phyloP scores from a whole-genome alignment of 1,140 invertebrate genomes.

The Meloidogyne chitwoodi region DNA sequence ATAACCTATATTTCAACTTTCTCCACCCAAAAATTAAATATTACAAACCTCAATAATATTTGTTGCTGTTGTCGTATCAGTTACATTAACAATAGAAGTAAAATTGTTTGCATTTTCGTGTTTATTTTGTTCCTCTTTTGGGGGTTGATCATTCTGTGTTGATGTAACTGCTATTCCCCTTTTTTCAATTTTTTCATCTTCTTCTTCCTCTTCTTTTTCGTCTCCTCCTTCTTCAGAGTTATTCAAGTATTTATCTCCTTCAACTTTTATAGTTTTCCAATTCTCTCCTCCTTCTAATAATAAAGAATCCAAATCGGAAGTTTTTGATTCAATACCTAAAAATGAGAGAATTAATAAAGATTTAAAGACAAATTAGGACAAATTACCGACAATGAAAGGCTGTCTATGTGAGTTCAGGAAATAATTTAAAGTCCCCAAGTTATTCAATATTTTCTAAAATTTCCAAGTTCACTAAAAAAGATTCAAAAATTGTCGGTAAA shows the following conservation, averaged over 20 bases:
- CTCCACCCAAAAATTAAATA: too few species aligned
- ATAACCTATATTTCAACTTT: too few species aligned
- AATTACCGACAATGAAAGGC: too few species aligned
- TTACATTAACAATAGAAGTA: background rate
- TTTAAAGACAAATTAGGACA: too few species aligned
- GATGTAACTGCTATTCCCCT: background rate
- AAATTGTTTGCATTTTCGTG: background rate
- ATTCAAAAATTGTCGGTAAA: too few species aligned
- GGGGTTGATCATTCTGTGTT: background rate
- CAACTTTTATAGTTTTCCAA: background rate
- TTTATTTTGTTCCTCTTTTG: background rate
- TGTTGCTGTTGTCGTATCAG: constrained; percentile 11
- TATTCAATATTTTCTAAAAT: too few species aligned
- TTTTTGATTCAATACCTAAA: background rate
- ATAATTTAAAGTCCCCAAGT: too few species aligned
- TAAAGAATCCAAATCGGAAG: background rate
- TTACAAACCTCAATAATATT: background rate
- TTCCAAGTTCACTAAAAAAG: too few species aligned
- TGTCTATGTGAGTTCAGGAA: too few species aligned
- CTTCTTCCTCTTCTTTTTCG: background rate
- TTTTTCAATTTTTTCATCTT: constrained; percentile 14
- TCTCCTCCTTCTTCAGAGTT: background rate
- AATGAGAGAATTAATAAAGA: background rate
- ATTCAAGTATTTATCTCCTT: background rate
- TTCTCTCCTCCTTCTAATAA: background rate